Base-by-base conservation (phyloP, 2,888 invertebrate species). In the Chrysotoxum bicinctum region DNA sequence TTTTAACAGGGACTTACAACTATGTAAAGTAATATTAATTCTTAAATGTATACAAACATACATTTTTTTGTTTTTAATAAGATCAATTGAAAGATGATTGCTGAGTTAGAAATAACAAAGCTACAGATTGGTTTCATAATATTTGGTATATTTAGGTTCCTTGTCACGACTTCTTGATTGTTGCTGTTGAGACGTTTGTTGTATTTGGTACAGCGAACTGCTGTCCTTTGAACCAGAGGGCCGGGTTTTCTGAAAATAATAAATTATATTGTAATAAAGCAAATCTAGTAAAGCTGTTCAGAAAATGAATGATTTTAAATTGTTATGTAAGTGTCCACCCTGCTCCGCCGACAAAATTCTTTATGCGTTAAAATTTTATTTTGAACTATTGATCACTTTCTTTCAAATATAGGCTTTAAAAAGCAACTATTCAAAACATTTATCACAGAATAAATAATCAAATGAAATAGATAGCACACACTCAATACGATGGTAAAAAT, bases 81-180 rank as follows among this genome's bases (percentile, higher is more conserved):
- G 79, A 79, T 75, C 79, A 84, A 43, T 66, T 37, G 75, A 70
- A 60, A 21, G 19, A n/a, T 58, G 3, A 23, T 21, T 37, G 9
- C 76, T 82, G 37, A 23, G 37, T 37, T 50, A n/a, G 19, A 72
- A 43, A 43, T 30, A 62, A 16, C 1, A 64, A 68, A 26, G 26
- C 52, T 90, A 91, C 88, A 91, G 90, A 90, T 91, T 91, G 87
- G 91, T 91, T 89, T 91, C 91, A 85, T 90, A 91, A 78, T 89
- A 91, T 88, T 90, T 91, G 88, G 89, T 90, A 82, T 90, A 91
- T 82, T 89, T 89, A 79, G 90, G 90, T 80, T 88, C 87, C 87
- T 90, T 90, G 83, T 90, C 91, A 73, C 81, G 81, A 43, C 60
- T 68, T 64, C 76, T 85, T 69, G 87, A 60, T 50, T 81, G 87